Evolutionary conservation across 2,888 invertebrate species (phyloP), one percentile per base, ranked within the genome.

Genomic region (Standfussiana lucernea): DNA sequence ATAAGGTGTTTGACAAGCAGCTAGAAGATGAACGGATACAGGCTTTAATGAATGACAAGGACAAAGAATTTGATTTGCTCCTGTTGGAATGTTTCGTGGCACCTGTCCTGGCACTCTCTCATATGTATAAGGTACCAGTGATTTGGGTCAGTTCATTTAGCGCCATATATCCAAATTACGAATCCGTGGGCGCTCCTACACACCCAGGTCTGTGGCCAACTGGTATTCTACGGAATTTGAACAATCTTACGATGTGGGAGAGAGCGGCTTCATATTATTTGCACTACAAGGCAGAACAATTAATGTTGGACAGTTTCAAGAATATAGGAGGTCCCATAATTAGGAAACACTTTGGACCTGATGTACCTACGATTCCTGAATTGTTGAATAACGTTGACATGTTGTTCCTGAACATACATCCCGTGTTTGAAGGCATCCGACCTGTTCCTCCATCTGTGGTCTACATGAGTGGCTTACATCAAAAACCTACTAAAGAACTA

Each of bases 391-490:
- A 91, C 82, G 84, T 92, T 3, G 79, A 91, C 11, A 88, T 92
- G 89, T 24, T 91, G 7, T 90, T 92, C 53, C 28, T 92, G 2
- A 92, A 92, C 67, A 67, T 86, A 1, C 82, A 91, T 83, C 89
- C 92, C 1, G 77, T 92, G 24, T 93, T 90, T 89, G 87, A 87
- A 24, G 77, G 84, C 0, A 90, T 90, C 72, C 84, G 88, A 32
- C 92, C 93, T 3, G 86, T 89, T 3, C 92, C 92, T 0, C 89
- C 90, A 5, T 87, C 83, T 78, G 89, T 92, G 11, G 59, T 92
- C 10, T 87, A 90, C n/a, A 87, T 90, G 70, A 88, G 90, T n/a
- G 92, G 91, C 8, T 53, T 92, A 35, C 90, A 91, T 64, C 83
- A 85, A 72, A 86, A 86, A 21, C 84, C 85, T 8, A 67, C 64